Percentiles rank a stretch among this genome's conserved stretches.
Evolutionary conservation across 2,888 invertebrate species (phyloP).

Genomic region (Sipha maydis): DNA sequence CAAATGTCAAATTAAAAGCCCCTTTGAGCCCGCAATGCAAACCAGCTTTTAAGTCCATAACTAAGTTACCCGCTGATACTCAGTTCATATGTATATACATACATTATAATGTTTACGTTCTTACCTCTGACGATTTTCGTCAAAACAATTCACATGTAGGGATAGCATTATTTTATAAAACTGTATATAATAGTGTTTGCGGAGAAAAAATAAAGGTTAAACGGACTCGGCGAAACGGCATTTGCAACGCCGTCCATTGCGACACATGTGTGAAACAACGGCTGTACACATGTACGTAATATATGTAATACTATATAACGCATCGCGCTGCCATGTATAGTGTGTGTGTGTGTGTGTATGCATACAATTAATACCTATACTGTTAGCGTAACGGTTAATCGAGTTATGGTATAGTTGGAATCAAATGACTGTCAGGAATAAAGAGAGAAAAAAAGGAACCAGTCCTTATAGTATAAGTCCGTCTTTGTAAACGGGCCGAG

Average conservation of each 20-base stretch:
- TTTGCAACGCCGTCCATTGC: neutral
- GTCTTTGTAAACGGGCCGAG: conserved; percentile 46
- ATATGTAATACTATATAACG: neutral
- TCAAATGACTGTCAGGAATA: conserved; percentile 48
- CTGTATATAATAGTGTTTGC: neutral
- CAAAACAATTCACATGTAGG: neutral
- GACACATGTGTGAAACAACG: neutral
- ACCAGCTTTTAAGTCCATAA: neutral
- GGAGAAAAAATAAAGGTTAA: neutral
- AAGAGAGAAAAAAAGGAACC: conserved; percentile 44
- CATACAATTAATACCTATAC: neutral
- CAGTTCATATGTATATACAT: neutral
- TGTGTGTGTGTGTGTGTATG: neutral
- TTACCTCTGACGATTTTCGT: neutral
- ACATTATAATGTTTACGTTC: neutral
- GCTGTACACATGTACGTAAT: neutral
- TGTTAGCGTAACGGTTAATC: conserved; percentile 57
- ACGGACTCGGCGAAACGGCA: neutral
- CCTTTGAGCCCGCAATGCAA: neutral
- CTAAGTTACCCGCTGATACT: neutral
- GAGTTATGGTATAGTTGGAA: conserved; percentile 48
- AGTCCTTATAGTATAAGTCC: conserved; percentile 47
- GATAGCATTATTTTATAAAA: neutral
- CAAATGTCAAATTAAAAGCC: conserved; percentile 39
- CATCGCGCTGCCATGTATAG: neutral